These are phyloP conservation scores for Chesias legatella DNA, from an alignment of 2,888 invertebrate genomes.

Conservation along the genomic window DNA sequence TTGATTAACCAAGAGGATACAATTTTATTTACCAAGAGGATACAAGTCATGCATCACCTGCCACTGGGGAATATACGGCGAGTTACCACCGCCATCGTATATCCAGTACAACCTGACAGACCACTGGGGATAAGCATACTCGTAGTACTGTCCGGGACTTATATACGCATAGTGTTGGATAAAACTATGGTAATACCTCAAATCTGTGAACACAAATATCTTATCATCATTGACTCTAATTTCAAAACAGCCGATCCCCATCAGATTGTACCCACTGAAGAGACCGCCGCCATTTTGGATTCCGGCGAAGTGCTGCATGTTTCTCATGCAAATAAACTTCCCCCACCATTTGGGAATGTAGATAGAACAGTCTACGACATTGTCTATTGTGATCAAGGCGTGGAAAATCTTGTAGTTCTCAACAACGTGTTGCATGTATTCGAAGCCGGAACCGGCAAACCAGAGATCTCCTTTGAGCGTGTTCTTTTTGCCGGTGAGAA, in stretches of 20 bases:
- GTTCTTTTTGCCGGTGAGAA: constrained; percentile 5
- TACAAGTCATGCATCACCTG: constrained; percentile 21
- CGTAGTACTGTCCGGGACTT: constrained; percentile 44
- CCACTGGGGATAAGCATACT: constrained; percentile 58
- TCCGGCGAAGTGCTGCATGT: constrained; percentile 32
- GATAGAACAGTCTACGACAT: constrained; percentile 42
- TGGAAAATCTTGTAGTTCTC: constrained; percentile 52
- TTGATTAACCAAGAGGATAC: no score
- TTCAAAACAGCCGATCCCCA: constrained; percentile 53
- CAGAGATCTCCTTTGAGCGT: constrained; percentile 17
- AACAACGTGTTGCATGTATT: constrained; percentile 38
- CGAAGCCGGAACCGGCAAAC: constrained; percentile 45
- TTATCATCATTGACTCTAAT: constrained; percentile 54
- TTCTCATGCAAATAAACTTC: constrained; percentile 53
- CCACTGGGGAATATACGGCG: constrained; percentile 19
- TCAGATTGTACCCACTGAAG: constrained; percentile 18
- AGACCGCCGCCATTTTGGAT: constrained; percentile 49
- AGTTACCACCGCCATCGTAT: constrained; percentile 3
- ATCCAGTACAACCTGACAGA: constrained; percentile 5
- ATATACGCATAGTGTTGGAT: constrained; percentile 34
- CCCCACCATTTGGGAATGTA: constrained; percentile 59
- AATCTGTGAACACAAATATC: constrained; percentile 52
- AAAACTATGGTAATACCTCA: constrained; percentile 43
- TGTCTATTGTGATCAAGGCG: not conserved
- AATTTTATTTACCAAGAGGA: constrained; percentile 28